A percentile compares a stretch with the other conserved stretches of the same genome.
phyloP scores from a whole-genome alignment of 2,888 invertebrate species.

The Clitarchus hookeri region DNA sequence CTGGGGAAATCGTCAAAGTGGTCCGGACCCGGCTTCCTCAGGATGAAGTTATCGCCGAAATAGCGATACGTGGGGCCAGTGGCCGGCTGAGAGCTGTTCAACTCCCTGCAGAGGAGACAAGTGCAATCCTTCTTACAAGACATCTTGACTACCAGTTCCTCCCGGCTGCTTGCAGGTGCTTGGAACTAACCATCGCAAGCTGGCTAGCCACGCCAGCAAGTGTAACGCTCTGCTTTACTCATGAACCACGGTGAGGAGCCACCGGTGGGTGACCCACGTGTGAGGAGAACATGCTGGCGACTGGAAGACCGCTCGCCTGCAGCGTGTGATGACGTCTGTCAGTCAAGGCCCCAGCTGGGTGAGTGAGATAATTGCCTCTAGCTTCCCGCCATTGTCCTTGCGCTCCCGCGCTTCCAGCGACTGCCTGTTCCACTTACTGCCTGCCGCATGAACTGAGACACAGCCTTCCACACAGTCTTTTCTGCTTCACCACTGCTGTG shows the following conservation, averaged over 20 bases:
- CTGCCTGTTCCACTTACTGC: conserved; percentile 22
- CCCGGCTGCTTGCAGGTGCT: too few species aligned
- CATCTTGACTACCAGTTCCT: conserved; percentile 23
- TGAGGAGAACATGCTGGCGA: neutral
- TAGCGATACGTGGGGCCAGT: conserved; percentile 16
- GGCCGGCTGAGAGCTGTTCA: conserved; percentile 31
- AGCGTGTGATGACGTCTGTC: neutral
- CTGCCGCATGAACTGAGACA: neutral
- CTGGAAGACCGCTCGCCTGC: neutral
- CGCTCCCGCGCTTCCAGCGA: conserved; percentile 21
- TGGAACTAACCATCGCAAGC: too few species aligned
- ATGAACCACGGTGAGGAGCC: neutral
- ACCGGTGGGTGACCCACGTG: conserved; percentile 2
- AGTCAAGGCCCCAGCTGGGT: conserved; percentile 10
- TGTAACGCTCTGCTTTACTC: neutral
- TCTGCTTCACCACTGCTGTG: too few species aligned
- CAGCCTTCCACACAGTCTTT: neutral
- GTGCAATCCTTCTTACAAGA: conserved; percentile 34
- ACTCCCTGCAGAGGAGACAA: conserved; percentile 39
- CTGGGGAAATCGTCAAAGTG: neutral
- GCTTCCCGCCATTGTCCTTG: conserved; percentile 20
- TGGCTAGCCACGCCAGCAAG: too few species aligned
- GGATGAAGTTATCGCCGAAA: conserved; percentile 37
- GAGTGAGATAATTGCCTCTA: conserved; percentile 16
- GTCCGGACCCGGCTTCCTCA: conserved; percentile 29